Evolutionary conservation across 2,888 invertebrate species (phyloP), one percentile per base, ranked within the genome.

Genomic region (Chesias legatella): DNA sequence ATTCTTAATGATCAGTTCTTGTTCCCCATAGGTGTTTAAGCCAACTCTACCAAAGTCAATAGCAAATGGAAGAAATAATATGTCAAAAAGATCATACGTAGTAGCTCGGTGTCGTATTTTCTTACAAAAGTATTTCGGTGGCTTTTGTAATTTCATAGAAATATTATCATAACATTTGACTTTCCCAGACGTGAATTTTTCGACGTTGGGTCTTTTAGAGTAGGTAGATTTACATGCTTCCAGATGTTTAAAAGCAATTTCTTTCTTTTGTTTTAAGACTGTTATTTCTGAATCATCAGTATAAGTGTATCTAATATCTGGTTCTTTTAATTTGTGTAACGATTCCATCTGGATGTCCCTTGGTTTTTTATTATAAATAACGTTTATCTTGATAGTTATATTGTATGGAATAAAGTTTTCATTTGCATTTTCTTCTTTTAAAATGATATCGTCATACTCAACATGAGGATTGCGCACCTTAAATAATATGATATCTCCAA

Each of bases 41-140:
- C 64, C 80, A 20, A 86, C 73, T 58, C 63, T 69, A 8, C 85
- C 85, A 56, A 85, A 88, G 50, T 84, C 60, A 23, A 86, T 46
- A 9, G 38, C 36, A 49, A 58, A 66, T 7, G 86, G 86, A 13
- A 58, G 33, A 51, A 82, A 63, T 33, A 60, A 40, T 39, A 86
- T 63, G 30, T 73, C 48, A 43, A 81, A 74, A 24, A 83, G 56
- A 20, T 73, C 76, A 52, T 71, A 76, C 1, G 65, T 63, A 23
- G 62, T 55, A 29, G 71, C 51, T 41, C 49, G 58, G 42, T 58
- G 33, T 26, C 46, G 46, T 2, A 48, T 32, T 21, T 38, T 48
- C 49, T 69, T 65, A 58, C 80, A 83, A 63, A 79, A 77, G 21
- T 67, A 54, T 11, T 44, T 42, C 20, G 51, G 44, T 9, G 22